A percentile compares a stretch with the other conserved stretches of the same genome.
Evolutionary conservation across 2,797 vertebrate genomes (phyloP).

Genomic region (Alexandromys oeconomus): DNA sequence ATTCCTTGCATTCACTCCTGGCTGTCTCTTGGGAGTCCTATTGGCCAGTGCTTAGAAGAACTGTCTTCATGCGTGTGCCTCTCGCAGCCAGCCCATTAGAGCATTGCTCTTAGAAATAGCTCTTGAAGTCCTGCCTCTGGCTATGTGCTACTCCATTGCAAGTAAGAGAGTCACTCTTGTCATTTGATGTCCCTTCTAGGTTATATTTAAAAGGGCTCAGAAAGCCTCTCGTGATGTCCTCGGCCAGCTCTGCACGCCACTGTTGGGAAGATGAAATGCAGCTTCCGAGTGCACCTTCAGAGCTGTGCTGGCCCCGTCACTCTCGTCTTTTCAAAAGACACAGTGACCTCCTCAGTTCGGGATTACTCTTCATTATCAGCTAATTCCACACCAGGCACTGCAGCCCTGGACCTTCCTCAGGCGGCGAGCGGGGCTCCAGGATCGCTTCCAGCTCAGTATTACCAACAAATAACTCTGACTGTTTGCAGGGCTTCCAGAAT

Average conservation of each 20-base stretch:
- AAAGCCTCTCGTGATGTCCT: constrained; percentile 5
- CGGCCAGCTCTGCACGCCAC: background rate
- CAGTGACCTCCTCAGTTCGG: background rate
- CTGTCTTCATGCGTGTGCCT: background rate
- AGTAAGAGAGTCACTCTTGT: constrained; percentile 3
- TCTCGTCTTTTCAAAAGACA: constrained; percentile 44
- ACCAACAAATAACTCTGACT: background rate
- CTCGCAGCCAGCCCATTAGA: background rate
- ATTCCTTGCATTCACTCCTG: background rate
- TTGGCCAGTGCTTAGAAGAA: background rate
- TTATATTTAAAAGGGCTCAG: constrained; percentile 1
- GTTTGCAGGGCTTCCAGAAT: background rate
- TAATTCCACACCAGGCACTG: background rate
- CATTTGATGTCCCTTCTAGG: constrained; percentile 11
- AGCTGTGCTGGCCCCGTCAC: background rate
- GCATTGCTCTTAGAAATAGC: background rate
- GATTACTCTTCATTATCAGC: background rate
- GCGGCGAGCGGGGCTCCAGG: background rate
- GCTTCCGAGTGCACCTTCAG: background rate
- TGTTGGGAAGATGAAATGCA: background rate
- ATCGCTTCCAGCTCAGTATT: background rate
- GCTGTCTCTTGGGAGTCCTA: background rate
- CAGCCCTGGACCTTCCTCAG: background rate
- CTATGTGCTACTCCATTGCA: background rate
- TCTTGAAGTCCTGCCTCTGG: background rate